Percentiles rank a stretch among this genome's conserved stretches.
Conservation (phyloP, 2,888 invertebrate genomes). For the Heliconius ismenius region DNA sequence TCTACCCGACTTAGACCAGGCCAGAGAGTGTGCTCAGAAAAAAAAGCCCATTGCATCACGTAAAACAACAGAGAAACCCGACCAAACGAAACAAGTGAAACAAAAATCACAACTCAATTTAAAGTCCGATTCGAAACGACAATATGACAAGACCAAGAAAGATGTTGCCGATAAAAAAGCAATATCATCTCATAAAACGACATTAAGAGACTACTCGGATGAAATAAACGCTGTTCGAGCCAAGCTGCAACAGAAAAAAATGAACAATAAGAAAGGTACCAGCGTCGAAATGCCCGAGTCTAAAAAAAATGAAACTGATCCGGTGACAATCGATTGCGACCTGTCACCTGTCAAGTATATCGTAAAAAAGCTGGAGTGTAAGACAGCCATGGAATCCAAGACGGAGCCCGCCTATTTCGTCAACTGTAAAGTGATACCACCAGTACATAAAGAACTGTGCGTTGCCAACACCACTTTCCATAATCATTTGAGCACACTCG, state of each 20-base stretch:
- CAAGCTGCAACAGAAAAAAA: constrained; percentile 76
- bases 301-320: constrained; percentile 67
- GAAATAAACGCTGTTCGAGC: constrained; percentile 78
- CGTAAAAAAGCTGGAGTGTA: constrained; percentile 77
- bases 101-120: constrained; percentile 76
- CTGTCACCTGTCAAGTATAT: constrained; percentile 77
- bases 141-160: constrained; percentile 70
- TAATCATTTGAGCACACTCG: constrained; percentile 79
- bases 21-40: constrained; percentile 81
- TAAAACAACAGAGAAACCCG: constrained; percentile 67
- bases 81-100: constrained; percentile 70
- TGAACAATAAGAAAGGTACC: constrained; percentile 71
- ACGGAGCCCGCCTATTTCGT: constrained; percentile 68
- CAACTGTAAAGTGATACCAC: constrained; percentile 76
- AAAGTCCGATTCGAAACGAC: constrained; percentile 69
- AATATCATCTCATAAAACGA: constrained; percentile 61
- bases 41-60: constrained; percentile 65
- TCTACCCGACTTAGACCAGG: constrained; percentile 80
- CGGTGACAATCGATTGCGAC: constrained; percentile 63
- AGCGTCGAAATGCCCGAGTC: constrained; percentile 57
- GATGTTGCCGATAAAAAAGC: constrained; percentile 69
- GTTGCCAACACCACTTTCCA: constrained; percentile 77
- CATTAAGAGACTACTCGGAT: constrained; percentile 74
- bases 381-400: constrained; percentile 72
- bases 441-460: constrained; percentile 74